A percentile compares a stretch with the other conserved stretches of the same genome.
Conservation (phyloP, 2,888 invertebrate species). For the Mycalesis mineus region DNA sequence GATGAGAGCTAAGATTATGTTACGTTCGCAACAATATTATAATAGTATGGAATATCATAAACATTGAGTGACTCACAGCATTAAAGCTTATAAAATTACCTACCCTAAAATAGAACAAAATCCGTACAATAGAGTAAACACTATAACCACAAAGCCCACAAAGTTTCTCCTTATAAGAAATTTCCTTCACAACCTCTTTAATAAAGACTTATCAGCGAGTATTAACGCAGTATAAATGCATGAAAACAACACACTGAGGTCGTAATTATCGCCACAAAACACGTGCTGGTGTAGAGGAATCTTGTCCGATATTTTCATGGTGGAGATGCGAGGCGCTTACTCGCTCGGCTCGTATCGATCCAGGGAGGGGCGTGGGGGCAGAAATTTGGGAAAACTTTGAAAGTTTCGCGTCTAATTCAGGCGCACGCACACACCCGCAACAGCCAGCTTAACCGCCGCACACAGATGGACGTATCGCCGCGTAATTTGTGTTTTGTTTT, state of each 20-base stretch:
- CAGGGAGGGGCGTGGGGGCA: slow-evolving; percentile 58
- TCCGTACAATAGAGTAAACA: background rate
- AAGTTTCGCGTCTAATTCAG: slow-evolving; percentile 79
- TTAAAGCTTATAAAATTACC: background rate
- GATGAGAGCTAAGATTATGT: no score
- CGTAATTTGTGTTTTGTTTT: slow-evolving; percentile 70
- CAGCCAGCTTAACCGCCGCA: slow-evolving; percentile 54
- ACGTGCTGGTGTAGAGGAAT: slow-evolving; percentile 59
- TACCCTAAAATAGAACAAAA: background rate
- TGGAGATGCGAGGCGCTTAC: slow-evolving; percentile 61
- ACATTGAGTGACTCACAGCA: no score
- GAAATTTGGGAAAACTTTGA: slow-evolving; percentile 79
- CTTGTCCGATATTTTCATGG: slow-evolving; percentile 74
- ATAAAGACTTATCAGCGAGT: background rate
- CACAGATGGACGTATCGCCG: slow-evolving; percentile 47
- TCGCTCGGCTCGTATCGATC: slow-evolving; percentile 73
- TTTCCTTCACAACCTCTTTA: background rate
- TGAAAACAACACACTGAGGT: slow-evolving; percentile 40
- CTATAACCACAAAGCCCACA: background rate
- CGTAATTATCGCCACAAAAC: slow-evolving; percentile 55
- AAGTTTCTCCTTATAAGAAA: background rate
- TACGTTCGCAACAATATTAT: no score
- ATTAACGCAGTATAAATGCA: background rate
- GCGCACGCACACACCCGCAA: slow-evolving; percentile 72
- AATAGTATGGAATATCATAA: no score